Percentiles rank a stretch among this genome's conserved stretches.
Conservation (phyloP, 2,113 vertebrate species). For the Osmerus eperlanus region DNA sequence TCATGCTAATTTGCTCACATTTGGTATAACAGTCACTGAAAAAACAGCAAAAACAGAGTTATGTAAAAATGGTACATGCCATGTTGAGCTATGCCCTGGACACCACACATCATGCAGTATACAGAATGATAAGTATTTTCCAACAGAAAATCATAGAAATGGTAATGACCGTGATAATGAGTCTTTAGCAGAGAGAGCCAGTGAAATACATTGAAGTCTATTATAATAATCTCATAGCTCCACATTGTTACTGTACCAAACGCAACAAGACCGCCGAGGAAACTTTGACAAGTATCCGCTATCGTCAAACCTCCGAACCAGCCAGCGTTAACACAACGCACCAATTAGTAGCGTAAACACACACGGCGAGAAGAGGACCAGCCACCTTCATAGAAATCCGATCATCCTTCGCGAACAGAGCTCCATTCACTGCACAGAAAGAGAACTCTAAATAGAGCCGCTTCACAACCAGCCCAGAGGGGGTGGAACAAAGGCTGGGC, state of each 20-base stretch:
- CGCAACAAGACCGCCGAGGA: too few species aligned
- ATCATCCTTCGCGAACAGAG: slow-evolving; percentile 22
- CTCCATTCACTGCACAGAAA: neutral
- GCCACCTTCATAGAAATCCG: slow-evolving; percentile 35
- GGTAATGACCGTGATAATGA: neutral
- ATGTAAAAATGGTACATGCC: neutral
- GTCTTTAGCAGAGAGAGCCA: too few species aligned
- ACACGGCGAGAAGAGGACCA: slow-evolving; percentile 22
- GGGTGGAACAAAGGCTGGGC: slow-evolving; percentile 9
- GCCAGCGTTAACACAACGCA: too few species aligned
- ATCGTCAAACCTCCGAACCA: too few species aligned
- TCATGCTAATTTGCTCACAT: neutral
- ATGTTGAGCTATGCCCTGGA: too few species aligned
- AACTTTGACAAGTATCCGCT: too few species aligned
- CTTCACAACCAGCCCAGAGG: slow-evolving; percentile 21
- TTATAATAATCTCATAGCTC: too few species aligned
- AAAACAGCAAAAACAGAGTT: neutral
- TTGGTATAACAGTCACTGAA: neutral
- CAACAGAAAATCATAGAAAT: neutral
- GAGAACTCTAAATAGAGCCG: neutral
- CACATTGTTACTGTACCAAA: too few species aligned
- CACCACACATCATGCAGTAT: neutral
- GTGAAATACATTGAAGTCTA: too few species aligned
- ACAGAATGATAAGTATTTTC: neutral
- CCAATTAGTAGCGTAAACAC: slow-evolving; percentile 28